Conservation (phyloP, 2,113 vertebrate genomes). For the Pteropus alecto region DNA sequence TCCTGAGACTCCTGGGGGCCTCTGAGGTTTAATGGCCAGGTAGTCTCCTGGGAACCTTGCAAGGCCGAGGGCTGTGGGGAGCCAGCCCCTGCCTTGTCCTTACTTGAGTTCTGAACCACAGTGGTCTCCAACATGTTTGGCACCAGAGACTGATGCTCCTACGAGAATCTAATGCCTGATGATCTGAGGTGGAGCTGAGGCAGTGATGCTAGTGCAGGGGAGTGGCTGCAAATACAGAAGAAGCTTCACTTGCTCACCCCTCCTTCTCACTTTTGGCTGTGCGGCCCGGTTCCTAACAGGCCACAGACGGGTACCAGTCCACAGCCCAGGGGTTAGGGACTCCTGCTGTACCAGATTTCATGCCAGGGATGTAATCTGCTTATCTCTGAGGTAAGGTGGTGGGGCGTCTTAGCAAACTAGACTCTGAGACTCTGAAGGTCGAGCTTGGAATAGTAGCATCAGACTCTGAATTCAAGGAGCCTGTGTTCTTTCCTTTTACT, state of each 20-base stretch:
- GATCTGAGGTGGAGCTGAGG: too few relatives aligned
- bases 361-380: neutral
- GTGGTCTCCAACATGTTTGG: too few relatives aligned
- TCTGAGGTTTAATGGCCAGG: neutral
- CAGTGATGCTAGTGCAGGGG: too few relatives aligned
- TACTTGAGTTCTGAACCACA: neutral
- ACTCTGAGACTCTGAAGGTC: neutral
- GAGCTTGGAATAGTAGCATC: rapidly evolving
- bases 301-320: too few relatives aligned
- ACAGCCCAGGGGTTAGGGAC: too few relatives aligned
- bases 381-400: neutral
- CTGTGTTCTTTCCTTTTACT: neutral
- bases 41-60: neutral
- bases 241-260: too few relatives aligned
- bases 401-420: neutral
- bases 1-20: neutral
- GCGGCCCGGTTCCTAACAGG: too few relatives aligned
- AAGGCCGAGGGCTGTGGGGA: neutral
- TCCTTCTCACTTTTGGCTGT: too few relatives aligned
- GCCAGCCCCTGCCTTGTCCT: neutral
- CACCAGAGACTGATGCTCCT: too few relatives aligned
- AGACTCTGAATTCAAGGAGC: neutral
- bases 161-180: too few relatives aligned
- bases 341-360: neutral
- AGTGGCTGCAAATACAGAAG: too few relatives aligned